Evolutionary conservation across 2,888 invertebrate genomes (phyloP).

Genomic region (Eumerus sabulonum): DNA sequence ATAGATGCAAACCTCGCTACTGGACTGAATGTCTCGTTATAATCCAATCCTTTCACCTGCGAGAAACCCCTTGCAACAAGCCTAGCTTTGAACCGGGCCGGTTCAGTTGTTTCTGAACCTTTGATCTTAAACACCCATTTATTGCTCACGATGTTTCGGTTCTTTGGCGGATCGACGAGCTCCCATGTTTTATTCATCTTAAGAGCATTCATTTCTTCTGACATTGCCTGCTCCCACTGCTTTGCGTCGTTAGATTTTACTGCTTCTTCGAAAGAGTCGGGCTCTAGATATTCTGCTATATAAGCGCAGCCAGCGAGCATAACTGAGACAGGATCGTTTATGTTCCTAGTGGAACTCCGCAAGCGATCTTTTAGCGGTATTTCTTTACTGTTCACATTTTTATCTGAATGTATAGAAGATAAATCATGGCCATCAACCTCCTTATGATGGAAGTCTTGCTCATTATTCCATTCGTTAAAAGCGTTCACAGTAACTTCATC

Average conservation of each 20-base stretch:
- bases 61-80: constrained; percentile 72
- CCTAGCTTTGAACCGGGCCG: constrained; percentile 70
- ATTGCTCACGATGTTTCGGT: constrained; percentile 62
- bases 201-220: constrained; percentile 34
- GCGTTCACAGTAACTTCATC: constrained; percentile 1
- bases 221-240: constrained; percentile 22
- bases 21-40: constrained; percentile 73
- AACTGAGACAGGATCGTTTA: constrained; percentile 1
- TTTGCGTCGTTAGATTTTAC: constrained; percentile 18
- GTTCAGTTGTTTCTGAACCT: constrained; percentile 14
- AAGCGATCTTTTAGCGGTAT: constrained; percentile 2
- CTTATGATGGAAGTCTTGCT: neutral
- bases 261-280: constrained; percentile 4
- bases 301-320: constrained; percentile 4
- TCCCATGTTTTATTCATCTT: constrained; percentile 58
- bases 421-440: neutral
- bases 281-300: constrained; percentile 4
- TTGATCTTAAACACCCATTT: constrained; percentile 72
- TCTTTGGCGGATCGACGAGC: constrained; percentile 45
- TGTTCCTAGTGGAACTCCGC: neutral
- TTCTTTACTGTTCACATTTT: neutral
- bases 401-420: neutral
- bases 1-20: constrained; percentile 71
- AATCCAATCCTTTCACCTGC: constrained; percentile 71
- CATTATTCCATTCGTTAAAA: constrained; percentile 7